Percentiles rank a stretch among this genome's conserved stretches.
Conservation (phyloP, 2,797 vertebrate genomes). For the Cheirogaleus major region DNA sequence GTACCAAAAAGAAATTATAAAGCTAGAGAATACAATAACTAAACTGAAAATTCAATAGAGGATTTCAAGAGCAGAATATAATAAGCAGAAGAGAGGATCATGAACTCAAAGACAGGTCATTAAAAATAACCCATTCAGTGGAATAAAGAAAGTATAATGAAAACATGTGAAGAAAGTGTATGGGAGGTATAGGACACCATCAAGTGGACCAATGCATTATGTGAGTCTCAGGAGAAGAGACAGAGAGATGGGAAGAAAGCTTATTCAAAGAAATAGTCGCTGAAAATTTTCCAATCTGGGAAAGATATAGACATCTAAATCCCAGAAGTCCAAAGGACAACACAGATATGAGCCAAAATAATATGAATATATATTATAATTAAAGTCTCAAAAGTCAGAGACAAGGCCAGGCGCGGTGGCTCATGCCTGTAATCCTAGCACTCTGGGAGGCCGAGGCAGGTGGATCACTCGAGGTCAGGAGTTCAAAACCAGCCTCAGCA, state of each 20-base stretch:
- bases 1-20: neutral
- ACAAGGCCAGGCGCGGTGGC: too few relatives aligned
- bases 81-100: neutral
- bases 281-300: neutral
- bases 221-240: neutral
- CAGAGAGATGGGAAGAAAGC: neutral
- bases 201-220: neutral
- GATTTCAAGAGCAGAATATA: neutral
- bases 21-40: neutral
- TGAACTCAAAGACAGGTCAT: neutral
- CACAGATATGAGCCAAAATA: neutral
- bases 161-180: neutral
- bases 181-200: accelerated
- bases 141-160: neutral
- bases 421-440: too few relatives aligned
- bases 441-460: too few relatives aligned
- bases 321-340: neutral
- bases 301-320: neutral
- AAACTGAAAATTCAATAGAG: neutral
- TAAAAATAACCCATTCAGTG: neutral
- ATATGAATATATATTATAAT: neutral
- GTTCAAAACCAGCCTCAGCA: too few relatives aligned
- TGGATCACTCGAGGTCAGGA: too few relatives aligned
- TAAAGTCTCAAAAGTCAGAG: neutral
- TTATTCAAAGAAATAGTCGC: neutral